Base-by-base conservation (phyloP, 2,888 invertebrate genomes). In the Epirrhoe tristata region DNA sequence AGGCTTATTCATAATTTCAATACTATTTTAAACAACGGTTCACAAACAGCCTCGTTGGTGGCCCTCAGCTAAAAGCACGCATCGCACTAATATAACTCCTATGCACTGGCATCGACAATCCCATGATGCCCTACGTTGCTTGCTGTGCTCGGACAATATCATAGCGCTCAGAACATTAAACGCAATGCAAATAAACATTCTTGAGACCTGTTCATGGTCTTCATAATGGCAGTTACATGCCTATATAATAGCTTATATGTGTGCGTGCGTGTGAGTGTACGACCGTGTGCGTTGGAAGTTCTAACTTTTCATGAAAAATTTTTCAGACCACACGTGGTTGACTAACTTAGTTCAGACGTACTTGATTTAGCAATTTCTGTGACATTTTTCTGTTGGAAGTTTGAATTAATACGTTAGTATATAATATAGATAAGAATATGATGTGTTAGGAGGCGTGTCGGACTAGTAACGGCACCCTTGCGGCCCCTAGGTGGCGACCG, bases 401-500 rank as follows among this genome's bases (percentile, higher is more conserved):
- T 50, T 34, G 54, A 31, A 65, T 66, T 50, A 67, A 67, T 58
- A 58, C n/a, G 34, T 65, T 63, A 63, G 62, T 68, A 24, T 24
- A 24, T n/a, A n/a, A n/a, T 24, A 24, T 24, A 24, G 62, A 69
- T 67, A 67, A 66, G 57, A 63, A 56, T 65, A 63, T 55, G 53
- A 62, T 66, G 52, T 69, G 79, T 79, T 77, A 75, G 86, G 83
- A 88, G 89, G 90, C 91, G 90, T 89, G 91, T 83, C 86, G 75
- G 78, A 62, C 61, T 39, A 75, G 77, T 77, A 79, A 78, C 80
- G 79, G 85, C 89, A 88, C 91, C 92, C 91, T 83, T 70, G 87
- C 84, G 91, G 91, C 92, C 91, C 86, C 90, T 79, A 82, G 84
- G 83, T 84, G 84, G 83, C 83, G 81, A 81, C 77, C 81, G 78